A percentile compares a stretch with the other conserved stretches of the same genome.
Conservation (phyloP, 1,140 invertebrate species). For the Frieseomelitta varia region DNA sequence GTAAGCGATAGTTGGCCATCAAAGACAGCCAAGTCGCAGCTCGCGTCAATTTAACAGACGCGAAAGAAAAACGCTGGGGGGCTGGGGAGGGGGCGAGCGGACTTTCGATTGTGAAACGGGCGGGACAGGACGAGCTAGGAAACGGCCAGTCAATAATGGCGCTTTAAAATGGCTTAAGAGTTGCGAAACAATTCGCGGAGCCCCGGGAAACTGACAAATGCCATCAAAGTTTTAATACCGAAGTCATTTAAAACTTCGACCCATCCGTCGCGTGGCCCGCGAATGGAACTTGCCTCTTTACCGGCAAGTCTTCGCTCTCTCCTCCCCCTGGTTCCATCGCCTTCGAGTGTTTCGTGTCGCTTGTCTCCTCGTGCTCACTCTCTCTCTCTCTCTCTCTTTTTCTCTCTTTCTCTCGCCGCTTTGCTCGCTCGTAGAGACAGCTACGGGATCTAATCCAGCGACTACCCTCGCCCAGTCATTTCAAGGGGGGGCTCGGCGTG, state of each 20-base stretch:
- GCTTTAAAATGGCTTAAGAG: constrained; percentile 72
- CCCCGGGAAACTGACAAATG: constrained; percentile 75
- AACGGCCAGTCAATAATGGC: constrained; percentile 67
- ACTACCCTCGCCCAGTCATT: constrained; percentile 52
- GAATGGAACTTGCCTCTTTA: constrained; percentile 67
- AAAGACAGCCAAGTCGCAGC: not conserved
- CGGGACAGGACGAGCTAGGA: constrained; percentile 2
- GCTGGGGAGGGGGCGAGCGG: not conserved
- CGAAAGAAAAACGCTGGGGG: not conserved
- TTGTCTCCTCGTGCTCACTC: not conserved
- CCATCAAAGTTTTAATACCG: constrained; percentile 77
- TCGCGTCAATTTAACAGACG: constrained; percentile 6
- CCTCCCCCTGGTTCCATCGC: not conserved
- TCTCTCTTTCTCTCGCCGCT: constrained; percentile 6
- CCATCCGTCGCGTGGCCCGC: constrained; percentile 69
- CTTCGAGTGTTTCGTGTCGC: constrained; percentile 4
- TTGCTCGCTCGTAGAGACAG: constrained; percentile 25
- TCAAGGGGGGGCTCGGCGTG: no score
- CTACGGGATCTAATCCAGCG: constrained; percentile 56
- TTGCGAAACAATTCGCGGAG: constrained; percentile 73
- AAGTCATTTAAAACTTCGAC: constrained; percentile 76
- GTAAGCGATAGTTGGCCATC: no score
- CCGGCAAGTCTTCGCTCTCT: constrained; percentile 40
- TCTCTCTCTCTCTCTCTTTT: constrained; percentile 7
- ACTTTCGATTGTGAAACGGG: constrained; percentile 2